Evolutionary conservation across 2,888 invertebrate genomes (phyloP), one percentile per base, ranked within the genome.

Genomic region (Archips crataeganus): DNA sequence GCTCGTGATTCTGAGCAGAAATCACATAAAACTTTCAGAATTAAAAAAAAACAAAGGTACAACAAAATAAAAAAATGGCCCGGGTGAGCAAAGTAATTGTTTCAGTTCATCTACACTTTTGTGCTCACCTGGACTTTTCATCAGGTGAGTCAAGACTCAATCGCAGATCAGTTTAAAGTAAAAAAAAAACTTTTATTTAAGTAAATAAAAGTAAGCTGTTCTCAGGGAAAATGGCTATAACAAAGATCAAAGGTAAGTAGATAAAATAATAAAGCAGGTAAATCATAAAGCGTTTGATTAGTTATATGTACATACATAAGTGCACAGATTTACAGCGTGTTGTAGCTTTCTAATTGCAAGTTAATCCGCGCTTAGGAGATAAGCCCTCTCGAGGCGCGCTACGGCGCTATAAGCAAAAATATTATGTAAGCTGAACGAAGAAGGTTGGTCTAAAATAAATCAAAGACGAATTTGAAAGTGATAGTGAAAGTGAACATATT

Each of bases 331-430:
- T 78, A 76, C 78, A 63, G 54, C 70, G 47, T 71, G 76, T 13
- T 13, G 71, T 79, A 77, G 78, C 77, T 77, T 80, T 79, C 79
- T 85, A 84, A 84, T 84, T 85, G 83, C 81, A 75, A 79, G 77
- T 79, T 83, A 84, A 85, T 84, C 83, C 78, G 57, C 74, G 80
- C 77, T 79, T 73, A 70, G 75, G 71, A 65, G 75, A 65, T 63
- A 77, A 79, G 77, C 77, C 77, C 78, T 74, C 54, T 57, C 57
- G 67, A 67, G 57, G 51, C 10, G 64, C 47, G 36, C 47, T 23
- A n/a, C 32, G 8, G 34, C 64, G 65, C n/a, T 65, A 34, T 36
- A 34, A 49, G 49, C 64, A 64, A 65, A 65, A 65, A 51, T 54
- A 54, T 54, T 36, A 39, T 23, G 13, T 49, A 2, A 49, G 10